Base-by-base conservation (phyloP, 2,888 invertebrate genomes). In the Spisula solida region DNA sequence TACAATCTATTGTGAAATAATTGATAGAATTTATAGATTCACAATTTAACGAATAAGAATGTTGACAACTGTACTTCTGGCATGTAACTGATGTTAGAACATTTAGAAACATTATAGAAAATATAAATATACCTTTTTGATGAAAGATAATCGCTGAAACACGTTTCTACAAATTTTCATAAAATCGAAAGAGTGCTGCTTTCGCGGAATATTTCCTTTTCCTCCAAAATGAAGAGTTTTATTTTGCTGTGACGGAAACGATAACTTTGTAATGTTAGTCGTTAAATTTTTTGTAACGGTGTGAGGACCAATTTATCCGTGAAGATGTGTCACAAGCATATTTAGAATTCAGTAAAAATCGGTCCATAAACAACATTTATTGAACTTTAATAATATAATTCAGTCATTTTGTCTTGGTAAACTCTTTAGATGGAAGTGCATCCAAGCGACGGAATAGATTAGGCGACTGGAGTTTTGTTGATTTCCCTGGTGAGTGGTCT, bases 301-400 rank as follows among this genome's bases (percentile, higher is more conserved):
- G 85, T 48, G 1, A 47, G n/a, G 16, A 34, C 80, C 56, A 79
- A 66, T 85, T 48, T 60, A 41, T 85, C 66, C 60, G 8, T 56
- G 60, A 80, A 80, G 79, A 85, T 85, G 85, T 85, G 85, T 85
- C 85, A 85, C 66, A 80, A 47, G 55, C 47, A 85, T 80, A 47
- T 60, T 85, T 85, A 85, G 85, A 51, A 47, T 51, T 51, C n/a
- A 66, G 60, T 41, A 66, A 66, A 12, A 25, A 66, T 4, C 25
- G 8, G 10, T n/a, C 12, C 60, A 25, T 25, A 66, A n/a, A 25
- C 60, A 6, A 25, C 60, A 25, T 25, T 66, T 66, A 25, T 66
- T 25, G 60, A 1, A 6, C n/a, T 66, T n/a, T 66, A 16, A 25
- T 66, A 1, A 6, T 12, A 25, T 66, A 5, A 79, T 79, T 31